phyloP scores from a whole-genome alignment of 37 sponge, comb jelly and placozoan genomes.

The Chondrosia reniformis region DNA sequence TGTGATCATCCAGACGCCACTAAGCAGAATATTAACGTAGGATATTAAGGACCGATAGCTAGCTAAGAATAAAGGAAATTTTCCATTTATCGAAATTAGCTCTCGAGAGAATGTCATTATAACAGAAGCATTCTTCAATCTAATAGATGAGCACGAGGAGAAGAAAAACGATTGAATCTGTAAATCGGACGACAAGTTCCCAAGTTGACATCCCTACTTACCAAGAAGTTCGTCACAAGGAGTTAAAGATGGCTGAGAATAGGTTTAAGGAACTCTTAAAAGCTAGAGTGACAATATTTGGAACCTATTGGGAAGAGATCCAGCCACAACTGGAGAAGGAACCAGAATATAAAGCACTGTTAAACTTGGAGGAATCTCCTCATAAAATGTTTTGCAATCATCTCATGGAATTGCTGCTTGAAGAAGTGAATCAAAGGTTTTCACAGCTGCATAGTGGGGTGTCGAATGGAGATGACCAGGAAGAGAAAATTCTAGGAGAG shows the following conservation, averaged over 20 bases:
- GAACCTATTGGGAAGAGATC: constrained; percentile 33
- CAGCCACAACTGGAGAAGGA: constrained; percentile 34
- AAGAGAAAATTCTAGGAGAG: constrained; percentile 32
- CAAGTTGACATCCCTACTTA: constrained; percentile 13
- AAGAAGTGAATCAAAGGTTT: constrained; percentile 31
- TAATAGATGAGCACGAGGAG: constrained; percentile 17
- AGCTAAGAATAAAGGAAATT: constrained; percentile 23
- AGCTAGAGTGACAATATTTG: constrained; percentile 25
- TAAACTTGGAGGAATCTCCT: constrained; percentile 37
- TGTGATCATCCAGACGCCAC: constrained; percentile 52
- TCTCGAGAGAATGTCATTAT: constrained; percentile 56
- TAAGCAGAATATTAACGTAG: constrained; percentile 23
- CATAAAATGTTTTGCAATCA: constrained; percentile 61
- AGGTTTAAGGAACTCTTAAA: constrained; percentile 32
- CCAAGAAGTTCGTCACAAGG: constrained; percentile 36
- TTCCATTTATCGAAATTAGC: constrained; percentile 67
- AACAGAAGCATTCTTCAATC: constrained; percentile 54
- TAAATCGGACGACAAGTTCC: not conserved
- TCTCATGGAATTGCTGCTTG: constrained; percentile 68
- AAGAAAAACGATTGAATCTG: not conserved
- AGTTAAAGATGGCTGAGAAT: constrained; percentile 40
- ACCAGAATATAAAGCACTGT: constrained; percentile 18
- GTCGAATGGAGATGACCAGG: not conserved
- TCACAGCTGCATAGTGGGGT: not conserved
- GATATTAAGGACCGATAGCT: constrained; percentile 17